A percentile compares a stretch with the other conserved stretches of the same genome.
phyloP scores from a whole-genome alignment of 2,888 invertebrate species.

The Bruchidius siliquastri region DNA sequence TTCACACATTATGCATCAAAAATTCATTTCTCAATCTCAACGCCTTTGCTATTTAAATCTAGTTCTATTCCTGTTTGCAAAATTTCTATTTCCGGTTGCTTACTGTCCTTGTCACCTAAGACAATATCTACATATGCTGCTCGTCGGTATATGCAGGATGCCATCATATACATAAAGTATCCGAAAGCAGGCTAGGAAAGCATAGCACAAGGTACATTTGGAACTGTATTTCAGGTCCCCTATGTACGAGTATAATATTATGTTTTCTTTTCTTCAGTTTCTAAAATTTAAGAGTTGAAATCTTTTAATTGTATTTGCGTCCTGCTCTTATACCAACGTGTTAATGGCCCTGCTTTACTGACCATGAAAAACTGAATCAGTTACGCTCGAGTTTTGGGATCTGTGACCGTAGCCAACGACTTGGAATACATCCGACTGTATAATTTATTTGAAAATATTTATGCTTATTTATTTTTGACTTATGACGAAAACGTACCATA shows the following conservation, averaged over 20 bases:
- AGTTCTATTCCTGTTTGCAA: no score
- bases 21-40: no score
- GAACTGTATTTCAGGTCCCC: no score
- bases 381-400: neutral
- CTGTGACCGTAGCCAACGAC: neutral
- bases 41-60: no score
- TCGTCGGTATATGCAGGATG: no score
- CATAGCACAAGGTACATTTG: no score
- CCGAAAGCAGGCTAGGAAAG: no score
- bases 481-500: neutral
- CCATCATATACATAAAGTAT: no score
- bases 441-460: neutral
- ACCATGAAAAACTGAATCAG: neutral
- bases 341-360: neutral
- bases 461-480: neutral
- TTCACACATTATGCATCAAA: no score
- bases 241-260: neutral
- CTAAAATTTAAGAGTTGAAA: neutral
- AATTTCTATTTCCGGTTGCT: neutral
- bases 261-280: neutral
- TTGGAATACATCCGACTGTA: neutral
- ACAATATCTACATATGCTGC: neutral
- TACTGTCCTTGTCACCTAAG: neutral
- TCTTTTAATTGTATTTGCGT: neutral
- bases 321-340: neutral